Conservation (phyloP, 2,113 vertebrate genomes). For the Brachyistius frenatus region DNA sequence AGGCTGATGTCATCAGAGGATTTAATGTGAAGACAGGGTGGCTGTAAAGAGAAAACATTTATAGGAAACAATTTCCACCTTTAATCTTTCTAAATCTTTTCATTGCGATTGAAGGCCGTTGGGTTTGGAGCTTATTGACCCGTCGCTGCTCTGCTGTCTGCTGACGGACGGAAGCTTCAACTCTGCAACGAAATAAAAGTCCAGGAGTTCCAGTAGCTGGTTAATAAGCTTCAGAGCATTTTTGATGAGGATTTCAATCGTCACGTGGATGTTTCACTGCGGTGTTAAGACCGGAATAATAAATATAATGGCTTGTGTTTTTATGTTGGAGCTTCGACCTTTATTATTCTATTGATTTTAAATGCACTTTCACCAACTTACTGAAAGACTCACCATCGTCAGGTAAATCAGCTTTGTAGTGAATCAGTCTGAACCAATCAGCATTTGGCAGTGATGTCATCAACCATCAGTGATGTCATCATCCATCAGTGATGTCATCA, state of each 20-base stretch:
- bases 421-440: too few species aligned
- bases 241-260: not conserved
- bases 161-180: not conserved
- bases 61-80: slow-evolving; percentile 15
- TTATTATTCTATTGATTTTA: too few species aligned
- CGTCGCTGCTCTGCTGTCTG: not conserved
- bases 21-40: slow-evolving; percentile 23
- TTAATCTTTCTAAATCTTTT: slow-evolving; percentile 39
- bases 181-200: not conserved
- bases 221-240: not conserved
- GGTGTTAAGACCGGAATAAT: too few species aligned
- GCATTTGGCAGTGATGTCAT: too few species aligned
- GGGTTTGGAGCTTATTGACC: not conserved
- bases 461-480: too few species aligned
- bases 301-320: too few species aligned
- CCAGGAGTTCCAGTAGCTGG: not conserved
- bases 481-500: too few species aligned
- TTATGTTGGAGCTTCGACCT: too few species aligned
- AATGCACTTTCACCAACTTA: too few species aligned
- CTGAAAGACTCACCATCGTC: too few species aligned
- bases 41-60: slow-evolving; percentile 38
- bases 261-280: too few species aligned
- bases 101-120: slow-evolving; percentile 31
- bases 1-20: slow-evolving; percentile 35
- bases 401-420: too few species aligned